These are phyloP conservation scores for Tetrax tetrax DNA, from an alignment of 2,113 vertebrate species.

Conservation along the genomic window DNA sequence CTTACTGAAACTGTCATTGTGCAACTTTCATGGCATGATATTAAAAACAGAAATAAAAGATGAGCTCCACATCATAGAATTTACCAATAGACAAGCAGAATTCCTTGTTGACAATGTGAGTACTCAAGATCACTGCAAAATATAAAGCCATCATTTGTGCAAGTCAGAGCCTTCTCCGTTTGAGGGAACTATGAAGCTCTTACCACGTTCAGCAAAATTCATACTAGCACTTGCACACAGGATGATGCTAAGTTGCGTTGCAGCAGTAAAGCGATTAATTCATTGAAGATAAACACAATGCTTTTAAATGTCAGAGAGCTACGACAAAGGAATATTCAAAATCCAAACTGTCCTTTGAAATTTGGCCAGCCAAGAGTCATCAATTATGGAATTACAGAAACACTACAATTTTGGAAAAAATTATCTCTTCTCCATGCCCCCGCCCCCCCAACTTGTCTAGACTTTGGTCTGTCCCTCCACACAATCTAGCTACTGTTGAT, in stretches of 20 bases:
- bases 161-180: background rate
- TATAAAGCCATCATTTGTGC: background rate
- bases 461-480: background rate
- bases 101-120: background rate
- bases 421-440: background rate
- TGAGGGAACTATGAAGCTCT: background rate
- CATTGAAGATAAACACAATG: background rate
- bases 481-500: constrained; percentile 51
- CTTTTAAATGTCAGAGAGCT: background rate
- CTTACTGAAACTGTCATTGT: background rate
- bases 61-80: background rate
- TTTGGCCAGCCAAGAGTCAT: background rate
- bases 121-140: background rate
- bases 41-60: background rate
- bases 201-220: background rate
- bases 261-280: background rate
- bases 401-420: background rate
- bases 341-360: background rate
- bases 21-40: background rate
- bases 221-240: background rate
- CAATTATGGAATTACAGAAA: background rate
- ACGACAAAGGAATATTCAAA: background rate
- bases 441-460: background rate
- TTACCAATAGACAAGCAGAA: background rate
- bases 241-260: background rate